phyloP scores from a whole-genome alignment of 2,888 invertebrate genomes.

The Oxyteleia sp. region DNA sequence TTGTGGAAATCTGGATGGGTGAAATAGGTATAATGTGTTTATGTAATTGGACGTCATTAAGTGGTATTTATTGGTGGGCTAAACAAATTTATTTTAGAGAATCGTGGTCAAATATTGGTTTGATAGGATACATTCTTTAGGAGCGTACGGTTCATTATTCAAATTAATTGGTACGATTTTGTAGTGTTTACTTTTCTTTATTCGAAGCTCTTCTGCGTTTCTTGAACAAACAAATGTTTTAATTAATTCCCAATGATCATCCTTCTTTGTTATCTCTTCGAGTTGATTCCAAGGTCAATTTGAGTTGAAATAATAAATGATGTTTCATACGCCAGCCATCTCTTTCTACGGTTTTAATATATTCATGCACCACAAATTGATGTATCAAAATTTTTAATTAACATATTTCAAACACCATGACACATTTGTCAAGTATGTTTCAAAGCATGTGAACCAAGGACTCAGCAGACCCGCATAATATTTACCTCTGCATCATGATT shows the following conservation, averaged over 20 bases:
- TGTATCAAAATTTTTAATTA: slow-evolving; percentile 25
- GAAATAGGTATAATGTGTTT: too few species aligned
- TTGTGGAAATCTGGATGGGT: slow-evolving; percentile 8
- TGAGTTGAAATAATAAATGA: slow-evolving; percentile 25
- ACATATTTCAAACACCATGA: slow-evolving; percentile 26
- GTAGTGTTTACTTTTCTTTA: not conserved
- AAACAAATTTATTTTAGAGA: too few species aligned
- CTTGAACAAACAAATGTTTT: not conserved
- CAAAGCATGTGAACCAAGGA: slow-evolving; percentile 2
- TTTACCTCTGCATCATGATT: too few species aligned
- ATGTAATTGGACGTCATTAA: too few species aligned
- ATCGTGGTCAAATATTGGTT: too few species aligned
- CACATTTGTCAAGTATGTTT: slow-evolving; percentile 25
- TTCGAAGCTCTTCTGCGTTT: not conserved
- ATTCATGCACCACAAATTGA: slow-evolving; percentile 5
- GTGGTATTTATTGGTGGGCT: not conserved
- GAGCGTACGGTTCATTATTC: too few species aligned
- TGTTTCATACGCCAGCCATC: not conserved
- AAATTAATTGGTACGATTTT: too few species aligned
- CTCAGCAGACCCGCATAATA: slow-evolving; percentile 27
- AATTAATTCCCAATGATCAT: not conserved
- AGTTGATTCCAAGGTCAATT: not conserved
- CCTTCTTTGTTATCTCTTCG: not conserved
- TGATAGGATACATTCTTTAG: too few species aligned
- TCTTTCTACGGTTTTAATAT: not conserved